Conservation (phyloP, 2,797 vertebrate species). For the Myotis vivesi region DNA sequence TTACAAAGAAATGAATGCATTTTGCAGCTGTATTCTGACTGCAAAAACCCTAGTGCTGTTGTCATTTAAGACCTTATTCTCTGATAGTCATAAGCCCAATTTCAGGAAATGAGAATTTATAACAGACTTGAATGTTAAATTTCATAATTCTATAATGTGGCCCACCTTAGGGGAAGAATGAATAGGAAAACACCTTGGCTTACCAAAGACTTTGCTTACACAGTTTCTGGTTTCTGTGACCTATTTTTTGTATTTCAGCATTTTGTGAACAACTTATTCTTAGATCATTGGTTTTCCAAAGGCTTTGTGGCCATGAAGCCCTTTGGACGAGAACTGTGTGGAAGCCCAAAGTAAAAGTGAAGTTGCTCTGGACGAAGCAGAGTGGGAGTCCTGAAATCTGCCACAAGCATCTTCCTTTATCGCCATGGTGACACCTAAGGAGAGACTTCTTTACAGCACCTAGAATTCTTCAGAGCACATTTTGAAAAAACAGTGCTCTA, state of each 20-base stretch:
- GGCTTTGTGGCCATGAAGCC: slow-evolving; percentile 69
- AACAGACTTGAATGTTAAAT: neutral
- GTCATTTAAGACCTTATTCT: slow-evolving; percentile 14
- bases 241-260: slow-evolving; percentile 79
- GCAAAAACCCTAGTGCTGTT: neutral
- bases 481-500: slow-evolving; percentile 69
- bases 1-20: slow-evolving; percentile 42
- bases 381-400: slow-evolving; percentile 50
- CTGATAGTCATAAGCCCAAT: neutral
- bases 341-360: slow-evolving; percentile 68
- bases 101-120: slow-evolving; percentile 39
- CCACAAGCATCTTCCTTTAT: slow-evolving; percentile 50
- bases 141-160: slow-evolving; percentile 31
- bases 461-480: slow-evolving; percentile 58
- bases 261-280: slow-evolving; percentile 77
- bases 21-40: slow-evolving; percentile 43
- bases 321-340: slow-evolving; percentile 64
- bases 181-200: slow-evolving; percentile 54
- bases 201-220: slow-evolving; percentile 58
- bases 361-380: slow-evolving; percentile 68
- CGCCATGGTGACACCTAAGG: slow-evolving; percentile 57
- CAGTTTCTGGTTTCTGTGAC: slow-evolving; percentile 74
- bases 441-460: slow-evolving; percentile 62
- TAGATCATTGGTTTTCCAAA: slow-evolving; percentile 76
- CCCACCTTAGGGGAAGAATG: slow-evolving; percentile 9